phyloP scores from a whole-genome alignment of 2,888 invertebrate genomes.

The Caenorhabditis sinica region DNA sequence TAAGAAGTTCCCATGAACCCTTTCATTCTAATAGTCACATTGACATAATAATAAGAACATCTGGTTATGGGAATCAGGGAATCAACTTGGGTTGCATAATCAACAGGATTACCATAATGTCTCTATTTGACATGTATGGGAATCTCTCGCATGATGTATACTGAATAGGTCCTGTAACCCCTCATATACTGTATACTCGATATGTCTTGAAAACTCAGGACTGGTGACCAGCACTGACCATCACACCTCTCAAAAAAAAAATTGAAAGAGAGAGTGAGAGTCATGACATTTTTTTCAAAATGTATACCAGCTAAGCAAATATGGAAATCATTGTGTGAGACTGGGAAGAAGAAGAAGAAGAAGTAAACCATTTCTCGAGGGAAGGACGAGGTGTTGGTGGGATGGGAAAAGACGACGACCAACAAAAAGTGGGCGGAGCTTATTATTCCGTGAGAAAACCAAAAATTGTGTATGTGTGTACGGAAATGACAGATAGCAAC shows the following conservation, averaged over 20 bases:
- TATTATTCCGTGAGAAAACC: neutral
- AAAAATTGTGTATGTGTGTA: neutral
- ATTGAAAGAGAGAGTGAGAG: neutral
- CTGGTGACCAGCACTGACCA: slow-evolving; percentile 38
- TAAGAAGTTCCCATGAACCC: no score
- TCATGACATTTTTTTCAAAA: slow-evolving; percentile 37
- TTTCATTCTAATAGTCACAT: neutral
- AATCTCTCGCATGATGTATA: neutral
- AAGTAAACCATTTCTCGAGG: neutral
- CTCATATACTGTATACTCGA: no score
- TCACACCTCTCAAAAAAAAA: neutral
- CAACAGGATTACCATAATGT: neutral
- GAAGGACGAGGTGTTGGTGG: neutral
- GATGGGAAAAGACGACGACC: neutral
- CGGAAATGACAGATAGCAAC: slow-evolving; percentile 20
- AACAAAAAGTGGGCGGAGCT: slow-evolving; percentile 15
- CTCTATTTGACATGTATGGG: neutral
- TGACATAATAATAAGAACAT: neutral
- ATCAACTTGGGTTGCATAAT: neutral
- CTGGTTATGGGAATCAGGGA: neutral
- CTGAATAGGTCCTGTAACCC: neutral
- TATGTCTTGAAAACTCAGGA: slow-evolving; percentile 5
- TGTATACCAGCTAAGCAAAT: slow-evolving; percentile 50
- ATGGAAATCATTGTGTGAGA: slow-evolving; percentile 37
- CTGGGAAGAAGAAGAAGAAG: slow-evolving; percentile 27